Base-by-base conservation (phyloP, 2,797 vertebrate genomes). In the Bucorvus abyssinicus region DNA sequence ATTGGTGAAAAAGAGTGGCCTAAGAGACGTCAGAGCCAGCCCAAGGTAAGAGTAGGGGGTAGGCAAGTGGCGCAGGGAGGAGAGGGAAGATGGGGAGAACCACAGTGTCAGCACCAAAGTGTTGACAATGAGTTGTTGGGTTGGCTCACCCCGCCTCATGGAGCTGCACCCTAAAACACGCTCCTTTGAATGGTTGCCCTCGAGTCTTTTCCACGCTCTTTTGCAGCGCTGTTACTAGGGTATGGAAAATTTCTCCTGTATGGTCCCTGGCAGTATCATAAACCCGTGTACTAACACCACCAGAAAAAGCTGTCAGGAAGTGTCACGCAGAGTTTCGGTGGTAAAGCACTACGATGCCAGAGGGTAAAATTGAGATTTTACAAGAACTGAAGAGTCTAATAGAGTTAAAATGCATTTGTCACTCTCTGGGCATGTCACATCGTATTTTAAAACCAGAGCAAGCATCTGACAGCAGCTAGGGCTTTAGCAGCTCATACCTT, bases 31-130 rank as follows among this genome's bases (percentile, higher is more conserved):
- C 10, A 53, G 47, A 90, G 30, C 24, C 30, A 74, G 26, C 10
- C 7, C 8, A 34, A 76, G 80, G 75, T 50, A 89, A 87, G 36
- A n/a, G 32, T 13, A 40, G 7, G 17, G 30, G 24, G 21, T 6
- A 8, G 11, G 24, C 0, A 0, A 80, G 42, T 30, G 27, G 13
- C 14, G 2, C 0, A 14, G 34, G 26, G 45, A 85, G 69, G 45
- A 82, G 50, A 76, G 34, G 18, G 15, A 64, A 86, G 34, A 42
- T 26, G 64, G 29, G 21, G 42, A 91, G 34, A 81, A 47, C 64
- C 27, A 17, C 29, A 57, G 6, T 42, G 29, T 59, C 36, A 49
- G 12, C 34, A 52, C 11, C 44, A 63, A 40, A 30, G n/a, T 60
- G 26, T 45, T 18, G 30, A 59, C 42, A 84, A 10, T 16, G 24